Evolutionary conservation across 37 sponge, comb jelly and placozoan genomes (phyloP).

Genomic region (Axinella damicornis): DNA sequence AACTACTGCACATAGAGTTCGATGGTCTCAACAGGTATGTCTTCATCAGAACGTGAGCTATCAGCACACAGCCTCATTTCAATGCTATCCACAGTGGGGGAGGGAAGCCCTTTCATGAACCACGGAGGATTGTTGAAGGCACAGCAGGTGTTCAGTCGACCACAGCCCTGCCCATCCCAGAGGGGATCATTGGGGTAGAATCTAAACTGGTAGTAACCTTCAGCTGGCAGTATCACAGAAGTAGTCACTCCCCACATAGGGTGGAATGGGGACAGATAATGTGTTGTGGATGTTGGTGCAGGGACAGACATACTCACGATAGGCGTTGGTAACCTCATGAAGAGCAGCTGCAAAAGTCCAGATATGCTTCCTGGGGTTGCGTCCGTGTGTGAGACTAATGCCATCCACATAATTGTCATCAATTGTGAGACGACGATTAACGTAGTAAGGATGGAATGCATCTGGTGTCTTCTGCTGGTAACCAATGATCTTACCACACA

Average conservation of each 20-base stretch:
- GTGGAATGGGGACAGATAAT: not conserved
- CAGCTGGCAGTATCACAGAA: constrained; percentile 36
- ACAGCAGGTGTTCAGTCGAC: constrained; percentile 33
- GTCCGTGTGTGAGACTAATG: too few species aligned
- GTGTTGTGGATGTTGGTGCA: constrained; percentile 4
- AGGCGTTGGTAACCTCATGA: too few species aligned
- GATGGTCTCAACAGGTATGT: not conserved
- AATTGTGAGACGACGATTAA: too few species aligned
- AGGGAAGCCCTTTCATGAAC: constrained; percentile 27
- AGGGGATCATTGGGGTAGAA: constrained; percentile 33
- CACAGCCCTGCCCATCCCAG: constrained; percentile 46
- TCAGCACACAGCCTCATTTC: constrained; percentile 44
- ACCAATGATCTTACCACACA: too few species aligned
- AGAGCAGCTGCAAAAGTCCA: too few species aligned
- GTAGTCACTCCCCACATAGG: constrained; percentile 3
- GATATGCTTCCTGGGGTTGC: too few species aligned
- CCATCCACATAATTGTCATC: too few species aligned
- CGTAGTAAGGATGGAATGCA: too few species aligned
- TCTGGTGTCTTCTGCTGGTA: too few species aligned
- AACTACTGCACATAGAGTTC: constrained; percentile 19
- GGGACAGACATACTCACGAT: constrained; percentile 32
- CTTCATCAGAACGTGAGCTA: not conserved
- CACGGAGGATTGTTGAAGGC: constrained; percentile 22
- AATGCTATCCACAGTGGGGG: constrained; percentile 16
- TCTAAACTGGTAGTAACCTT: not conserved